These are phyloP conservation scores for Serranus cabrilla DNA, from an alignment of 2,797 vertebrate genomes.

Conservation along the genomic window DNA sequence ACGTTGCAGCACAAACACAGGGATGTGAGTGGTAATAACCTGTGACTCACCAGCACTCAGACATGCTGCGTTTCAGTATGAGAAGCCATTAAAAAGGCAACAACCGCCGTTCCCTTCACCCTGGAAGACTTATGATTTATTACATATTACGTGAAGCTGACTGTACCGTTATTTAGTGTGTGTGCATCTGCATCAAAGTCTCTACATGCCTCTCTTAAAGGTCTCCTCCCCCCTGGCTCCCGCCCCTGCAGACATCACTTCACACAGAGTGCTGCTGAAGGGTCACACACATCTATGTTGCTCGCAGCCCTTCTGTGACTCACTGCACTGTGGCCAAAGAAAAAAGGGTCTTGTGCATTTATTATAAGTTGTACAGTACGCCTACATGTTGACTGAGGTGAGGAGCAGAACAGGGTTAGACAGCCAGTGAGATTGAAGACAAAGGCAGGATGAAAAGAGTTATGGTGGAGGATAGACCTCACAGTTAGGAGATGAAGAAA, in stretches of 20 bases:
- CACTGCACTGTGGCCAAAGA: constrained; percentile 55
- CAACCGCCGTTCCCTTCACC: constrained; percentile 15
- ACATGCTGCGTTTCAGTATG: constrained; percentile 35
- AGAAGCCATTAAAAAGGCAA: constrained; percentile 58
- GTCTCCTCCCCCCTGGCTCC: constrained; percentile 5
- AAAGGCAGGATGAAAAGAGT: constrained; percentile 22
- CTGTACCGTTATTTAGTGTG: not conserved
- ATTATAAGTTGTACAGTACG: constrained; percentile 58
- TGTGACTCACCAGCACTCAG: constrained; percentile 53
- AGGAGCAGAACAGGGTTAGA: constrained; percentile 24
- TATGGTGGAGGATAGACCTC: constrained; percentile 6
- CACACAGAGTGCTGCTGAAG: constrained; percentile 31
- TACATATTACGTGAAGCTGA: not conserved
- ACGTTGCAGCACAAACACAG: constrained; percentile 6
- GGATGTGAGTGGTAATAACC: constrained; percentile 35
- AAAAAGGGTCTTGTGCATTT: constrained; percentile 54
- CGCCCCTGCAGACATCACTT: constrained; percentile 51
- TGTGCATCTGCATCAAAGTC: constrained; percentile 23
- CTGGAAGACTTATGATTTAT: constrained; percentile 24
- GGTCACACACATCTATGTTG: constrained; percentile 44
- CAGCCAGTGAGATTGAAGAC: constrained; percentile 11
- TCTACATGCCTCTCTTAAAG: constrained; percentile 27
- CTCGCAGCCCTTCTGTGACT: constrained; percentile 61
- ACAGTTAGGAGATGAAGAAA: not conserved
- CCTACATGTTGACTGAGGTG: constrained; percentile 54